Conservation (phyloP, 2,888 invertebrate species). For the Hydrotaea diabolus region DNA sequence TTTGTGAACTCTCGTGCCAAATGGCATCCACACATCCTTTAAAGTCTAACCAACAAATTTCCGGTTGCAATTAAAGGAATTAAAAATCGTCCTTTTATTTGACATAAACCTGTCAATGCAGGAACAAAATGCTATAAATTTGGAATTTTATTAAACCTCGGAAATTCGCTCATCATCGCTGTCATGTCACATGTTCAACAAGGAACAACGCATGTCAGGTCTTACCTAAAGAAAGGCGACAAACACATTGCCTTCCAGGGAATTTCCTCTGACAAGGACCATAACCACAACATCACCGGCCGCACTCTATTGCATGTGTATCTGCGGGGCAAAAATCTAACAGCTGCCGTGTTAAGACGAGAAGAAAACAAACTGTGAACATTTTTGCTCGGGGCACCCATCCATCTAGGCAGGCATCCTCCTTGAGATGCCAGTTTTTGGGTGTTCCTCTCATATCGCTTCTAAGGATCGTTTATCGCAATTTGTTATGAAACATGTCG, state of each 20-base stretch:
- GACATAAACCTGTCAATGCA: conserved; percentile 42
- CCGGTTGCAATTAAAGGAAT: conserved; percentile 61
- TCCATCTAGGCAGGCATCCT: conserved; percentile 10
- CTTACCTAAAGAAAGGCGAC: neutral
- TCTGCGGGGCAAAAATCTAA: conserved; percentile 33
- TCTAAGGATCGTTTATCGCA: conserved; percentile 61
- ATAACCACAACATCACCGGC: conserved; percentile 6
- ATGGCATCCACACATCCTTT: neutral
- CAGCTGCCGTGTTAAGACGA: conserved; percentile 43
- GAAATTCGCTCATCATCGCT: conserved; percentile 55
- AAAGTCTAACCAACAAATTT: neutral
- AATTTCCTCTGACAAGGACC: conserved; percentile 27
- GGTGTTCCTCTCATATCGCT: conserved; percentile 33
- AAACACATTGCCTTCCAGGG: neutral
- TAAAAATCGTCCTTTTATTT: conserved; percentile 43
- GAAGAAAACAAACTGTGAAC: conserved; percentile 61
- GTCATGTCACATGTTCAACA: conserved; percentile 61
- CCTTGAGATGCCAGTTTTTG: neutral
- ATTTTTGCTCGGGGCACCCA: conserved; percentile 52
- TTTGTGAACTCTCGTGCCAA: conserved; percentile 26
- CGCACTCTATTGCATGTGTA: neutral
- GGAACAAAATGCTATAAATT: conserved; percentile 54
- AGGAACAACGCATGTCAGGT: conserved; percentile 47
- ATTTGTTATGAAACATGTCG: conserved; percentile 45
- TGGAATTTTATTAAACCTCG: conserved; percentile 65